Evolutionary conservation across 1,140 invertebrate genomes (phyloP), one percentile per base, ranked within the genome.

Genomic region (Sycobia sp.): DNA sequence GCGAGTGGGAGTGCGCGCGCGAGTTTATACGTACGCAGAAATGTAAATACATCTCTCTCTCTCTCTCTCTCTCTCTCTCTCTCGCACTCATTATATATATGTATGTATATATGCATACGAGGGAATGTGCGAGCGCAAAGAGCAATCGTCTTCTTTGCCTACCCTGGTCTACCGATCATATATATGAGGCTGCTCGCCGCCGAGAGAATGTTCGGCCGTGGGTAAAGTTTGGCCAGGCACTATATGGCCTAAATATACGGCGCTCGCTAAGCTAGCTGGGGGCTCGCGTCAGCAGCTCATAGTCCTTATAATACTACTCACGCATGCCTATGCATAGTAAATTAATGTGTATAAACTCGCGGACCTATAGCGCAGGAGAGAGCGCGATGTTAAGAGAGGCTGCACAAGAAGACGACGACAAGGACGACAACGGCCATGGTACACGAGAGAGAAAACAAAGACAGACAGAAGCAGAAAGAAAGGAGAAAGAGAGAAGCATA

Each of bases 241-340:
- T n/a, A n/a, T n/a, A n/a, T 44, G 46, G 49, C 49, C 58, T 43
- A 53, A 61, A 53, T 59, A 59, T 50, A 27, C 34, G 8, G n/a
- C 38, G 13, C 10, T 1, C 29, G 4, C 18, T 36, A 14, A n/a
- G n/a, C n/a, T n/a, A n/a, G n/a, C n/a, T n/a, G n/a, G n/a, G n/a
- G 1, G 5, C 0, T 29, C 57, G n/a, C 38, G 29, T 41, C 16
- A 50, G 3, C 43, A 27, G 7, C 29, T 59, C 23, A 29, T 44
- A 61, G 25, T 27, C n/a, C n/a, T n/a, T n/a, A 53, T 25, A 61
- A 61, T 51, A 58, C 29, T 47, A 34, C 58, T 53, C 58, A 53
- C 22, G 57, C 46, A 51, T 61, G 36, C 27, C 38, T 61, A 61
- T 61, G 49, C 49, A 51, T 61, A 61, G 23, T 61, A 61, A 61